phyloP scores from a whole-genome alignment of 2,797 vertebrate species.

The Babyrousa celebensis region DNA sequence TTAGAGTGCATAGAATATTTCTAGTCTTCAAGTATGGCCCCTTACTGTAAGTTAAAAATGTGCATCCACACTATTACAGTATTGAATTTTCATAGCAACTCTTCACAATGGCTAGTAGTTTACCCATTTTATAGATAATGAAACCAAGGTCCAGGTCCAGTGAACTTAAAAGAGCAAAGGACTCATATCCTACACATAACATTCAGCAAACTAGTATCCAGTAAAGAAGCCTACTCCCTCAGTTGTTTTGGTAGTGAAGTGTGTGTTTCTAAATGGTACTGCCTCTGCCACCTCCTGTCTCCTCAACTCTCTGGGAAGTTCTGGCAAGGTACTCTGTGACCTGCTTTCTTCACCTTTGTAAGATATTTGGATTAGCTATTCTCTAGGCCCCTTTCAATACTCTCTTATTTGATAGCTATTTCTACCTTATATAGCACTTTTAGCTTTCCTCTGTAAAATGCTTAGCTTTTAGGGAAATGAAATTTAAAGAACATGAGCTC shows the following conservation, averaged over 20 bases:
- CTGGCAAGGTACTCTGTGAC: background rate
- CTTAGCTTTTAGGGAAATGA: background rate
- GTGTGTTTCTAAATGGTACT: background rate
- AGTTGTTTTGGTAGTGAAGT: background rate
- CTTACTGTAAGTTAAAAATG: background rate
- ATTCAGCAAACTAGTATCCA: background rate
- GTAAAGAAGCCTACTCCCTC: background rate
- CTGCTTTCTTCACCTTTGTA: background rate
- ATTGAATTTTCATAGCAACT: constrained; percentile 8
- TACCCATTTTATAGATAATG: background rate
- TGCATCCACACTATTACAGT: background rate
- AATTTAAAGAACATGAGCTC: background rate
- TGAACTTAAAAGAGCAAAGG: constrained; percentile 8
- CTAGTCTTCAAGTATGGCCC: background rate
- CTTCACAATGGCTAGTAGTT: background rate
- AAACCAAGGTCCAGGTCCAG: background rate
- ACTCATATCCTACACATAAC: background rate
- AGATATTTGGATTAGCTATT: background rate
- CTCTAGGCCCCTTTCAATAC: background rate
- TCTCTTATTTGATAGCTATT: constrained; percentile 5
- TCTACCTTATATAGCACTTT: background rate
- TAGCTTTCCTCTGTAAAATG: background rate
- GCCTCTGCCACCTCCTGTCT: background rate
- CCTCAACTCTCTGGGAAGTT: background rate
- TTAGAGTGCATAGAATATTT: background rate